These are phyloP conservation scores for Neosilurus mollespiculum DNA, from an alignment of 2,797 vertebrate species.

Conservation along the genomic window DNA sequence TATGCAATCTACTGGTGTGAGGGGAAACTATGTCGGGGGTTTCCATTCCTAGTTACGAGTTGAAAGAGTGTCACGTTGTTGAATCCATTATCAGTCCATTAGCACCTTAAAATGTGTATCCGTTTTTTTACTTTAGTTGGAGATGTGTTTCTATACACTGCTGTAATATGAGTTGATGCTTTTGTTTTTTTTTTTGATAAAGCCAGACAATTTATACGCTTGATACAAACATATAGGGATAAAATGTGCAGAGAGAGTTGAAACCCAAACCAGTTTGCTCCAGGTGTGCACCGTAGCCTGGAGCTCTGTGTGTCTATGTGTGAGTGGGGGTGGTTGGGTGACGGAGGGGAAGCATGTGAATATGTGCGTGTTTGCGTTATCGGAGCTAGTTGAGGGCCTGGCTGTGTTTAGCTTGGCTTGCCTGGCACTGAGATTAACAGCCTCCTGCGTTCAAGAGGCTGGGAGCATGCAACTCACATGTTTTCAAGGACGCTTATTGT, in stretches of 20 bases:
- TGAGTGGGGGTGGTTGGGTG: neutral
- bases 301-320: conserved; percentile 34
- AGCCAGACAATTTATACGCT: neutral
- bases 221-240: neutral
- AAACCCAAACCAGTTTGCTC: conserved; percentile 44
- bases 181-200: neutral
- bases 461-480: conserved; percentile 6
- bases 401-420: conserved; percentile 53
- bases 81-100: neutral
- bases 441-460: conserved; percentile 21
- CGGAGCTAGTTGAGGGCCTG: conserved; percentile 38
- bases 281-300: conserved; percentile 43
- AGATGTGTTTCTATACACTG: neutral
- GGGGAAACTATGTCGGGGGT: conserved; percentile 43
- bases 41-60: conserved; percentile 21
- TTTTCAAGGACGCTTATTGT: conserved; percentile 67
- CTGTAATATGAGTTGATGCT: neutral
- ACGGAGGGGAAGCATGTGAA: neutral
- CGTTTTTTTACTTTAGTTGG: neutral
- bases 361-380: conserved; percentile 37
- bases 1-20: conserved; percentile 64
- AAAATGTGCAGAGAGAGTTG: conserved; percentile 22
- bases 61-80: conserved; percentile 31
- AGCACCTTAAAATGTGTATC: neutral
- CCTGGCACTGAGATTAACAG: conserved; percentile 44